These are phyloP conservation scores for Struthidea cinerea DNA, from an alignment of 2,113 vertebrate genomes.

Conservation along the genomic window DNA sequence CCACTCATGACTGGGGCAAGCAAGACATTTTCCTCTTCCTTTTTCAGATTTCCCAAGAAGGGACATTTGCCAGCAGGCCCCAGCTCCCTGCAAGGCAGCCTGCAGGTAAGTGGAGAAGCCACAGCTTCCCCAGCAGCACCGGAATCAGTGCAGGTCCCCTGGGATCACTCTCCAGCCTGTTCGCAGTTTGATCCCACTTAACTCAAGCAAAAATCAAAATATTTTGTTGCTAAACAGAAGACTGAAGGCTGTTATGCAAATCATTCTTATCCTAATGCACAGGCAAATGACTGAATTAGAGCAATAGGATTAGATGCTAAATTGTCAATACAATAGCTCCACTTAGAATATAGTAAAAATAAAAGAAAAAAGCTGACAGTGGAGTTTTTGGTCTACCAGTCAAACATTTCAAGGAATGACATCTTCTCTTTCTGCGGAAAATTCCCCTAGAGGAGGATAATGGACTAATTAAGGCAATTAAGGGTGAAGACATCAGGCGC, in stretches of 20 bases:
- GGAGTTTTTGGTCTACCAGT: slow-evolving; percentile 51
- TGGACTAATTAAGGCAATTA: slow-evolving; percentile 54
- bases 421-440: slow-evolving; percentile 5
- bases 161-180: neutral
- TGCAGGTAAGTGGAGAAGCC: neutral
- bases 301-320: slow-evolving; percentile 50
- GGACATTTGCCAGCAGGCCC: neutral
- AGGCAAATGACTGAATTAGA: slow-evolving; percentile 65
- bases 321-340: slow-evolving; percentile 1
- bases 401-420: slow-evolving; percentile 14
- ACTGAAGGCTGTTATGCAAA: slow-evolving; percentile 27
- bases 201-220: neutral
- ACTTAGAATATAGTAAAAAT: neutral
- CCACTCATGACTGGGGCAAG: neutral
- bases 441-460: slow-evolving; percentile 26
- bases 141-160: neutral
- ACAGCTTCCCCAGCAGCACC: neutral
- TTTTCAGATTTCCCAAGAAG: neutral
- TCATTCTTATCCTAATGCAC: slow-evolving; percentile 52
- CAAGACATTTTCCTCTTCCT: neutral
- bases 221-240: slow-evolving; percentile 51
- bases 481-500: neutral
- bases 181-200: neutral
- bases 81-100: neutral
- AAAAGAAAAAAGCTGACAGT: slow-evolving; percentile 22